Conservation (phyloP, 2,888 invertebrate species). For the Heteromurus nitidus region DNA sequence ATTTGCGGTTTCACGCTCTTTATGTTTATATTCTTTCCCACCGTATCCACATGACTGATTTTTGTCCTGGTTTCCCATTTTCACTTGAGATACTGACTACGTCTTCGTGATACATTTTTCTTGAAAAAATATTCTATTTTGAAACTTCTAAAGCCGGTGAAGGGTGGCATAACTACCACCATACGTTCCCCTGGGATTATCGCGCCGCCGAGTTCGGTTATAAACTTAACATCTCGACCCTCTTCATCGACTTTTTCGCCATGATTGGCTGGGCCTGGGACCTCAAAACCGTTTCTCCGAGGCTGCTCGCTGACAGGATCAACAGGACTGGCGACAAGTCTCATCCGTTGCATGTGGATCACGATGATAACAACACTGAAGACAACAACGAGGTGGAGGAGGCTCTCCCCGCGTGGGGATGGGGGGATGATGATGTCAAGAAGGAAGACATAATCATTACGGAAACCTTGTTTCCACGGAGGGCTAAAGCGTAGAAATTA, state of each 20-base stretch:
- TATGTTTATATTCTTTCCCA: no score
- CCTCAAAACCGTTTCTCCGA: constrained; percentile 39
- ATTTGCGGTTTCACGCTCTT: no score
- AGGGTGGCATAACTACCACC: constrained; percentile 55
- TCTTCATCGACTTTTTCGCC: constrained; percentile 41
- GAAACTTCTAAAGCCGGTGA: constrained; percentile 48
- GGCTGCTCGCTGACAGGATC: constrained; percentile 12
- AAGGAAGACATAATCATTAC: no score
- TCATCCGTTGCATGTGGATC: constrained; percentile 3
- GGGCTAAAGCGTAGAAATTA: no score
- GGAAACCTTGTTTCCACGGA: no score
- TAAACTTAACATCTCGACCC: constrained; percentile 31
- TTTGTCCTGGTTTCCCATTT: no score
- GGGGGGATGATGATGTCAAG: no score
- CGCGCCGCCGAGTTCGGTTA: constrained; percentile 43
- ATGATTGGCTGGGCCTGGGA: constrained; percentile 49
- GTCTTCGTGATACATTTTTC: background rate
- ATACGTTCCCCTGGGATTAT: constrained; percentile 54
- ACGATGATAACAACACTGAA: no score
- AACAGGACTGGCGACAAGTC: constrained; percentile 40
- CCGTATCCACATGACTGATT: no score
- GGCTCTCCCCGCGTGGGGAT: no score
- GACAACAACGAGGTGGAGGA: no score
- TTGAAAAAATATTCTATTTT: constrained; percentile 8
- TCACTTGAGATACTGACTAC: no score